Evolutionary conservation across 2,888 invertebrate species (phyloP), one percentile per base, ranked within the genome.

Genomic region (Luperina testacea): DNA sequence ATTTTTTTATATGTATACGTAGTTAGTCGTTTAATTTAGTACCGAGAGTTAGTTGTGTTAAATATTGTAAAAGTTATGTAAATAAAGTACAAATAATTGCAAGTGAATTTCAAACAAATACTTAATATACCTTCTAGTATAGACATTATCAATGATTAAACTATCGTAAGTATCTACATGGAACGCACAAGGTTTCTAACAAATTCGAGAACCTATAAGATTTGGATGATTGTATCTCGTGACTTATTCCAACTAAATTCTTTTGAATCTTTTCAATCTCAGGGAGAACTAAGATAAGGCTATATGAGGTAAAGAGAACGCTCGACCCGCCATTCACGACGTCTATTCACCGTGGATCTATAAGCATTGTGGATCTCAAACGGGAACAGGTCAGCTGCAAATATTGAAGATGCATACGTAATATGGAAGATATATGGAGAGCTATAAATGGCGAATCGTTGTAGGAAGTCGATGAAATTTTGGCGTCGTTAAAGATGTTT

Each of bases 331-430:
- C 32, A 77, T 85, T 87, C 89, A 81, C 70, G 69, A 64, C 48
- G 64, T 64, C 83, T 85, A 67, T 82, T 87, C 83, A 80, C 61
- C 71, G 63, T 42, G 75, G 79, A 81, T 84, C 80, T 84, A 82
- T 86, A 75, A 80, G 76, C 85, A 85, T 85, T 83, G 85, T 88
- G 77, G 78, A 51, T 76, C 51, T 71, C 48, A 68, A 64, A 78
- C 48, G 76, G 71, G 87, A 89, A 61, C 68, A 76, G 88, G 82
- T 88, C 86, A 88, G 42, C 74, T 72, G 78, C 5, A 72, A 75
- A 81, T 80, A 88, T 87, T 77, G 80, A 82, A 86, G 67, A 80
- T 75, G 72, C 73, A 64, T 63, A 61, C 32, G 48, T 64, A 9
- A 64, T 75, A 64, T 42, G 24, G 59, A 72, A 69, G 27, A 61